Evolutionary conservation across 2,888 invertebrate genomes (phyloP), one percentile per base, ranked within the genome.

Genomic region (Limnephilus rhombicus): DNA sequence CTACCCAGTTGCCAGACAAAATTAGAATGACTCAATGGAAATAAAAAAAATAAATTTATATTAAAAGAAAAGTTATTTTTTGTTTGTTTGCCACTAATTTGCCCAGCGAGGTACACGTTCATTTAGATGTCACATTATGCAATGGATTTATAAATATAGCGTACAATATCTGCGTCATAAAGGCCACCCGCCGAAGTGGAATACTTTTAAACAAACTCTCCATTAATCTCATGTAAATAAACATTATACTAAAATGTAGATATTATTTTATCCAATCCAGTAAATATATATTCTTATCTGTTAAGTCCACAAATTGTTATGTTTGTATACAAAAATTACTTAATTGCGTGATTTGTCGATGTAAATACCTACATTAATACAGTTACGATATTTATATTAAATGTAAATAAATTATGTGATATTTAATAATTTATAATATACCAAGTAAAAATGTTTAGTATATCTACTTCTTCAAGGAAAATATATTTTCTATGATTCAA

Each of bases 361-460:
- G 24, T 5, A 24, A 5, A 5, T 68, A 68, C 9, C 18, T 68
- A n/a, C 7, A 24, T 24, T 68, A 24, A 68, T 7, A 68, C 68
- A 24, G 24, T 68, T 68, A 68, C 68, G 24, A 68, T 68, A n/a
- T 68, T 68, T 9, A 68, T 24, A 68, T 68, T 68, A 68, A 68
- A 68, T 87, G 49, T 49, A 87, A 90, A 82, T 90, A 82, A 82
- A 29, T 82, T 49, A 49, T 90, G 90, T 45, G 81, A 82, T 82
- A 89, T 41, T 5, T 24, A 68, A 68, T 68, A 24, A 68, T 5
- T 68, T 24, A 68, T 68, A n/a, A 68, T 68, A n/a, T 68, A 68
- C 68, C 68, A 68, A n/a, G 68, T 68, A 68, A 68, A 68, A 90
- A 81, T 81, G n/a, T 45, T 37, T 41, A 68, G 31, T 89, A 37